Percentiles rank a stretch among this genome's conserved stretches.
Evolutionary conservation across 1,140 invertebrate species (phyloP).

Genomic region (Maconellicoccus hirsutus): DNA sequence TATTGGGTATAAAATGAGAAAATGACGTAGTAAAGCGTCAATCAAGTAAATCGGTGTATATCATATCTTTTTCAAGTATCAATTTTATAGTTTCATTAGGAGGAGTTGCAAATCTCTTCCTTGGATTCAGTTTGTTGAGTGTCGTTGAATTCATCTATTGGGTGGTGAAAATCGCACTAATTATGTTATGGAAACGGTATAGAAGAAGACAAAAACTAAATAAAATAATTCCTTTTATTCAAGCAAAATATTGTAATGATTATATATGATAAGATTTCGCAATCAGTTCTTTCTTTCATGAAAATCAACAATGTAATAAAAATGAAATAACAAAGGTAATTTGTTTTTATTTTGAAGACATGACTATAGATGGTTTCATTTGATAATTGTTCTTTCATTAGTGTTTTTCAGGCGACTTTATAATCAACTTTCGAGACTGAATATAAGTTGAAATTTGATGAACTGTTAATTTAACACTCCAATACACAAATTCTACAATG

Average conservation of each 20-base stretch:
- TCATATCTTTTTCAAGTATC: background rate
- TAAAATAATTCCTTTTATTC: background rate
- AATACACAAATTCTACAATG: constrained; percentile 32
- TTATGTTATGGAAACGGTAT: background rate
- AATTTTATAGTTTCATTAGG: constrained; percentile 31
- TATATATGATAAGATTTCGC: too few species aligned
- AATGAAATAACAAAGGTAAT: too few species aligned
- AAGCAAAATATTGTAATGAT: background rate
- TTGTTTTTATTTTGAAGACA: too few species aligned
- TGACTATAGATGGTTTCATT: too few species aligned
- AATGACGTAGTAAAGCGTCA: background rate
- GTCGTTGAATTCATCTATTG: constrained; percentile 32
- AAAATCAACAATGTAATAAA: too few species aligned
- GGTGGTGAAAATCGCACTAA: constrained; percentile 25
- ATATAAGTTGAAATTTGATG: constrained; percentile 19
- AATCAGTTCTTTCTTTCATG: too few species aligned
- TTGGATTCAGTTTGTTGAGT: constrained; percentile 33
- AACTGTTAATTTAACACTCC: constrained; percentile 26
- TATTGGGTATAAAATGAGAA: constrained; percentile 26
- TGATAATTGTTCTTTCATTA: too few species aligned
- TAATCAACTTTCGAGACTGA: background rate
- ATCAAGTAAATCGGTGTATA: background rate
- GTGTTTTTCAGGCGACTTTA: too few species aligned
- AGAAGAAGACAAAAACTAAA: background rate
- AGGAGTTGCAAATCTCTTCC: constrained; percentile 32